Conservation (phyloP, 1,140 invertebrate species). For the Episyrphus balteatus region DNA sequence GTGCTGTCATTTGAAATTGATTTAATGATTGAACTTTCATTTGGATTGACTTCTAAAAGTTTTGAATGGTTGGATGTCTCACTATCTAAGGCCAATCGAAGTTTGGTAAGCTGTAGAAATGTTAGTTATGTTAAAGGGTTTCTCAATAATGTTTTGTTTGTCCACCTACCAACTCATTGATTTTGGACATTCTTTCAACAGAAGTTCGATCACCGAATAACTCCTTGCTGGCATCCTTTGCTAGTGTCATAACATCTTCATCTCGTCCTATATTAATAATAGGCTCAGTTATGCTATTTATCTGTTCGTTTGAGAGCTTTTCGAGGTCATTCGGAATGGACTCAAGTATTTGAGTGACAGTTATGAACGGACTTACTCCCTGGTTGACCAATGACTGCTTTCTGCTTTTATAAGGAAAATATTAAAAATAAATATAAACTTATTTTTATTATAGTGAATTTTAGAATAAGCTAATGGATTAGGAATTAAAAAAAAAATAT, state of each 20-base stretch:
- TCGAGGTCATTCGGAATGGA: constrained; percentile 18
- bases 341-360: constrained; percentile 28
- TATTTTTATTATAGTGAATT: background rate
- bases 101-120: constrained; percentile 21
- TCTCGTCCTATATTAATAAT: constrained; percentile 18
- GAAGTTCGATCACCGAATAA: constrained; percentile 50
- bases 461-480: background rate
- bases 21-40: background rate
- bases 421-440: background rate
- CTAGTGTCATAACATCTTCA: constrained; percentile 62
- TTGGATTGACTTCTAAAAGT: background rate
- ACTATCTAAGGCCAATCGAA: constrained; percentile 27
- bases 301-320: constrained; percentile 22
- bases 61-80: constrained; percentile 20
- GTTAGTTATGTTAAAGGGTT: background rate
- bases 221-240: constrained; percentile 61
- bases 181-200: constrained; percentile 48
- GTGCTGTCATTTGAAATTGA: too few species aligned
- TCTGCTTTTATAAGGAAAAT: constrained; percentile 7
- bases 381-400: constrained; percentile 25
- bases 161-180: constrained; percentile 52
- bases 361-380: constrained; percentile 21
- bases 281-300: constrained; percentile 24
- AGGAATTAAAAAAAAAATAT: too few species aligned
- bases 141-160: background rate